Evolutionary conservation across 2,113 vertebrate species (phyloP), one percentile per base, ranked within the genome.

Genomic region (Myodes glareolus): DNA sequence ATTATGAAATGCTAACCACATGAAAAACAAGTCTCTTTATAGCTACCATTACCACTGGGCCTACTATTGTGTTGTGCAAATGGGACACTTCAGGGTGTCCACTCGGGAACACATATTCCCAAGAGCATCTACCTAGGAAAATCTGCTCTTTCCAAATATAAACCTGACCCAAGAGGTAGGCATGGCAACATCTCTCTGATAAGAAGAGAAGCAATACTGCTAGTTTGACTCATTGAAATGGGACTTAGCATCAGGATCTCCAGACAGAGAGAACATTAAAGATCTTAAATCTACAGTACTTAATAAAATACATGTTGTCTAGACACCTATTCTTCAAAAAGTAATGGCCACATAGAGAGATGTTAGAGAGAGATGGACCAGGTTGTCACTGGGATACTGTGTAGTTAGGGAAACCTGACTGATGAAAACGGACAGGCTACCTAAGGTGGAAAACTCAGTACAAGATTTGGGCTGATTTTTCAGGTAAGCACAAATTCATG

Each of bases 81-180:
- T 29, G 3, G 6, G 36, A 90, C 86, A 95, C 87, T 47, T 45
- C 19, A 84, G 70, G 17, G 21, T 63, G 10, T 27, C 12, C 27
- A 19, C 29, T 23, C 33, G 82, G 91, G 55, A 84, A 81, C 9
- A 73, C 65, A 31, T 19, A 58, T 77, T 86, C 77, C 63, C 87
- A 86, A 36, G 63, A 86, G 86, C 25, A 80, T 78, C 7, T 13
- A 42, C 33, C 75, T 39, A 8, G 81, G 89, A 90, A 65, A 33
- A 81, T 85, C 25, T 93, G 63, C 21, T 84, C 36, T 93, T 94
- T 42, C 87, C 67, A 94, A 93, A 97, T 78, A 82, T 39, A 82
- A 94, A 89, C 25, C 25, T 87, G 72, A 61, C 67, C 31, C 36
- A 50, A 77, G 73, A 25, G 58, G 10, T 78, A 63, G 29, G 84